phyloP scores from a whole-genome alignment of 2,113 vertebrate species.

The Laticauda colubrina region DNA sequence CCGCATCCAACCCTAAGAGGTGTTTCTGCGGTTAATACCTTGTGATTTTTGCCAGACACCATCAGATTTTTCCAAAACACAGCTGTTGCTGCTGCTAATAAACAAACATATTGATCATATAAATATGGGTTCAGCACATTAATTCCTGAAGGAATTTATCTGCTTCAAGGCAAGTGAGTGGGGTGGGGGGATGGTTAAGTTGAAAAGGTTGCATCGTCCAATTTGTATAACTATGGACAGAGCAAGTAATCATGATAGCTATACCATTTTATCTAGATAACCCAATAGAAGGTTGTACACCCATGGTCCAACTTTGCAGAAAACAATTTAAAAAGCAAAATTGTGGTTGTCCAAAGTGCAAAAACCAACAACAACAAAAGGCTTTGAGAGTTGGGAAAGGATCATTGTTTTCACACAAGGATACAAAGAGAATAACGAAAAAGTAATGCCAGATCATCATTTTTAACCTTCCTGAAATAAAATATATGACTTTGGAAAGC shows the following conservation, averaged over 20 bases:
- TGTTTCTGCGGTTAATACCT: slow-evolving; percentile 64
- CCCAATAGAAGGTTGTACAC: neutral
- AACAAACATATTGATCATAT: slow-evolving; percentile 83
- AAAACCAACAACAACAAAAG: neutral
- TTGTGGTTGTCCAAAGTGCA: neutral
- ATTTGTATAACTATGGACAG: neutral
- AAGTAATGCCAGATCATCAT: slow-evolving; percentile 43
- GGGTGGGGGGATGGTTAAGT: slow-evolving; percentile 41
- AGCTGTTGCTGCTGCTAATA: slow-evolving; percentile 78
- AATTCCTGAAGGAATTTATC: slow-evolving; percentile 80
- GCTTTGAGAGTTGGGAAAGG: neutral
- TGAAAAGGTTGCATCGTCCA: slow-evolving; percentile 52
- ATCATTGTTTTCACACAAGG: slow-evolving; percentile 18
- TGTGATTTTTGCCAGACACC: slow-evolving; percentile 56
- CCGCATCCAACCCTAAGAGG: slow-evolving; percentile 46
- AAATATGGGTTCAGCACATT: slow-evolving; percentile 79
- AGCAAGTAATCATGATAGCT: neutral
- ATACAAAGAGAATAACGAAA: slow-evolving; percentile 15
- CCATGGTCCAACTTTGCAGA: neutral
- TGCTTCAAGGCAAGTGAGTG: slow-evolving; percentile 62
- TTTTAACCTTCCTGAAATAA: slow-evolving; percentile 53
- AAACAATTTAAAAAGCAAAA: neutral
- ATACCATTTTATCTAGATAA: neutral
- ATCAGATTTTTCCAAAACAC: slow-evolving; percentile 66
- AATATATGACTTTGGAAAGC: slow-evolving; percentile 32